Evolutionary conservation across 2,888 invertebrate species (phyloP).

Genomic region (Kryphioiulus occultus): DNA sequence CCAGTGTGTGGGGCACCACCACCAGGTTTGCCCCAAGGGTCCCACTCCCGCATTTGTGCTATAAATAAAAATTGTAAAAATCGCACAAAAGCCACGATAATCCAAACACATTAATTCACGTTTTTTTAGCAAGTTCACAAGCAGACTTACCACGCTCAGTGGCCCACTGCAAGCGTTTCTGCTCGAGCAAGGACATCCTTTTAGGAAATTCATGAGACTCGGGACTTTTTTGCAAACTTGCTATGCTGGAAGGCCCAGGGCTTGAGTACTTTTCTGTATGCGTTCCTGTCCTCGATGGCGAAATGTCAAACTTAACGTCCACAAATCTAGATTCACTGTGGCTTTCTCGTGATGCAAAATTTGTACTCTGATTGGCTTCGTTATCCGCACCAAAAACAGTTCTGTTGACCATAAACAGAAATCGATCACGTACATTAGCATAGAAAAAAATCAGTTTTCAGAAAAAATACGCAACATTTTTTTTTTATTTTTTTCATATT

Average conservation of each 20-base stretch:
- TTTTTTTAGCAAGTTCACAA: background rate
- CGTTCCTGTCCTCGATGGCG: background rate
- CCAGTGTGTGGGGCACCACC: conserved; percentile 60
- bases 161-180: conserved; percentile 92
- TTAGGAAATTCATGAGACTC: conserved; percentile 32
- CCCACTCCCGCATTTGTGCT: conserved; percentile 62
- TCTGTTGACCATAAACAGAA: background rate
- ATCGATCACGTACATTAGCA: background rate
- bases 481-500: too few species aligned
- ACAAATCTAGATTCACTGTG: background rate
- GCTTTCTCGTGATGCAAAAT: background rate
- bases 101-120: background rate
- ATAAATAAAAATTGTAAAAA: background rate
- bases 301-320: background rate
- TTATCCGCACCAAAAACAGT: background rate
- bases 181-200: conserved; percentile 75
- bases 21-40: conserved; percentile 76
- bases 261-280: background rate
- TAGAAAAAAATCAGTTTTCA: background rate
- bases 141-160: conserved; percentile 78
- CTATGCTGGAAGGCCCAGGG: background rate
- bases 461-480: too few species aligned
- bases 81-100: background rate
- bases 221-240: background rate
- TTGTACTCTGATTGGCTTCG: background rate